Conservation (phyloP, 2,888 invertebrate genomes). For the Notodonta dromedarius region DNA sequence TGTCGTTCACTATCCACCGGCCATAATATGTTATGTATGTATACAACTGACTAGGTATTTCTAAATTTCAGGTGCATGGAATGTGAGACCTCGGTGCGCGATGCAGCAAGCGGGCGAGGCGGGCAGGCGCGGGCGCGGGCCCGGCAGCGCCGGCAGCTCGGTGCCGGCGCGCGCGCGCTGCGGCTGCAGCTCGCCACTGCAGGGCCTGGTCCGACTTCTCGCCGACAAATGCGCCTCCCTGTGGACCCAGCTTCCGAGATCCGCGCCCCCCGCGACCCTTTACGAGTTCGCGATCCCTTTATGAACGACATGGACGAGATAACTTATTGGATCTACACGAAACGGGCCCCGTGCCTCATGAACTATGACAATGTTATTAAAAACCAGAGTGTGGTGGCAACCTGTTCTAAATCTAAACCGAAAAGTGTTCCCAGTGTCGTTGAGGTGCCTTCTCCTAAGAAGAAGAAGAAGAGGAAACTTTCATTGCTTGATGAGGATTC, state of each 20-base stretch:
- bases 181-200: conserved; percentile 53
- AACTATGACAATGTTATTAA: conserved; percentile 67
- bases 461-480: conserved; percentile 68
- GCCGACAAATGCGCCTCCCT: conserved; percentile 31
- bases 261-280: conserved; percentile 20
- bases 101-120: conserved; percentile 32
- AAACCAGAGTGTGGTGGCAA: conserved; percentile 55
- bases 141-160: conserved; percentile 24
- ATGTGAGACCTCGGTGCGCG: conserved; percentile 55
- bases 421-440: conserved; percentile 49
- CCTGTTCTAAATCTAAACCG: conserved; percentile 55
- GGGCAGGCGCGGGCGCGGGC: conserved; percentile 24
- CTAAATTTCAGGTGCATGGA: conserved; percentile 66
- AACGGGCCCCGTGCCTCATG: conserved; percentile 76
- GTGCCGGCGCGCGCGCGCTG: conserved; percentile 43
- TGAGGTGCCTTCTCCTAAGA: conserved; percentile 55
- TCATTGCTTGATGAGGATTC: conserved; percentile 65
- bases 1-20: background rate
- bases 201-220: conserved; percentile 47
- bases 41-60: background rate
- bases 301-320: conserved; percentile 80
- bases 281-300: conserved; percentile 58
- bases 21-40: background rate
- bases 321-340: conserved; percentile 75
- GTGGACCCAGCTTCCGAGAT: conserved; percentile 28